Evolutionary conservation across 2,113 vertebrate species (phyloP).

Genomic region (Dipodomys stephensi): DNA sequence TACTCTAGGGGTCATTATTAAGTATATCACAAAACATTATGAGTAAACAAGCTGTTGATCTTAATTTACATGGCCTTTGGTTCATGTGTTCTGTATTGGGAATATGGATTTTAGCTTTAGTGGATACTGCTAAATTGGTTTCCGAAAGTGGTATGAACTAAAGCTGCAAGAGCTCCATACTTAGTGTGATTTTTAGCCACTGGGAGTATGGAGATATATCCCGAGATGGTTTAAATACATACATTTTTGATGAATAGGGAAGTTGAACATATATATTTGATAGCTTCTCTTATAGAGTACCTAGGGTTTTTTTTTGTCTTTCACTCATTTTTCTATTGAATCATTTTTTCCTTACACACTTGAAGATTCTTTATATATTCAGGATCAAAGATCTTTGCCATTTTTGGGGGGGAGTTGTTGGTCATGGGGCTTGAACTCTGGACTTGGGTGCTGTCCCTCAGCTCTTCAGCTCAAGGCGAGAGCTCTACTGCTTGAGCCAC

Average conservation of each 20-base stretch:
- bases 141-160: background rate
- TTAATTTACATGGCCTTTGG: background rate
- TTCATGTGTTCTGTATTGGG: background rate
- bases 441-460: too few species aligned
- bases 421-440: too few species aligned
- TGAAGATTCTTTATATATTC: conserved; percentile 11
- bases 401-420: background rate
- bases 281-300: background rate
- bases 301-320: background rate
- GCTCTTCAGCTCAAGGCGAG: too few species aligned
- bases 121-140: background rate
- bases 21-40: background rate
- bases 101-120: background rate
- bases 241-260: background rate
- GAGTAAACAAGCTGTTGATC: background rate
- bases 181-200: background rate
- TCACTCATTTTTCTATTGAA: background rate
- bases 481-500: too few species aligned
- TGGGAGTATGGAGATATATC: background rate
- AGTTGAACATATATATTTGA: background rate
- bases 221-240: background rate
- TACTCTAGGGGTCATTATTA: background rate
- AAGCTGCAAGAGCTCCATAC: background rate
- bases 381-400: background rate
- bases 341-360: conserved; percentile 45